A percentile compares a stretch with the other conserved stretches of the same genome.
Conservation (phyloP, 2,888 invertebrate genomes). For the Ochropleura plecta region DNA sequence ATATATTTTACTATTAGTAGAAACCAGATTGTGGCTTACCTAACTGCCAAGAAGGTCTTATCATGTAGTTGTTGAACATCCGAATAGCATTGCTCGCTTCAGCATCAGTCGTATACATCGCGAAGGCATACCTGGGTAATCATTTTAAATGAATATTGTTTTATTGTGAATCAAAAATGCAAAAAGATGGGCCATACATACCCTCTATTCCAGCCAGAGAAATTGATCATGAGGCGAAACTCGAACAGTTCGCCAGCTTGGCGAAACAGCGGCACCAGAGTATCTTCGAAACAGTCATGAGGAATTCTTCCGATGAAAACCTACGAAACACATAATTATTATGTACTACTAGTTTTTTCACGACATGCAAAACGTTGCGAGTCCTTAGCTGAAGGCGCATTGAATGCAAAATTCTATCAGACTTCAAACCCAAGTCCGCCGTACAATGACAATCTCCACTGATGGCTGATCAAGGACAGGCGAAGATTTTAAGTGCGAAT, state of each 20-base stretch:
- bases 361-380: constrained; percentile 19
- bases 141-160: constrained; percentile 4
- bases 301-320: constrained; percentile 92
- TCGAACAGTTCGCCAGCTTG: constrained; percentile 93
- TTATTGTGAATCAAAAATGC: not conserved
- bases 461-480: not conserved
- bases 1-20: not conserved
- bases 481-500: not conserved
- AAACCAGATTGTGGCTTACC: constrained; percentile 75
- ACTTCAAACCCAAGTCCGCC: not conserved
- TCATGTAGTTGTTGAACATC: constrained; percentile 93
- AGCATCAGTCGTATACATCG: constrained; percentile 91
- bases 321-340: constrained; percentile 65
- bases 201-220: constrained; percentile 93
- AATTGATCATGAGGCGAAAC: constrained; percentile 94
- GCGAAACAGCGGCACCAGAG: constrained; percentile 90
- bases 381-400: constrained; percentile 1
- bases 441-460: not conserved
- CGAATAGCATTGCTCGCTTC: constrained; percentile 92
- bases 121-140: constrained; percentile 92
- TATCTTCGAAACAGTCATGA: constrained; percentile 92
- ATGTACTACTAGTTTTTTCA: not conserved
- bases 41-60: constrained; percentile 92
- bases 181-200: constrained; percentile 74
- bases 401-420: not conserved